Evolutionary conservation across 2,888 invertebrate genomes (phyloP).

Genomic region (Ceriagrion tenellum): DNA sequence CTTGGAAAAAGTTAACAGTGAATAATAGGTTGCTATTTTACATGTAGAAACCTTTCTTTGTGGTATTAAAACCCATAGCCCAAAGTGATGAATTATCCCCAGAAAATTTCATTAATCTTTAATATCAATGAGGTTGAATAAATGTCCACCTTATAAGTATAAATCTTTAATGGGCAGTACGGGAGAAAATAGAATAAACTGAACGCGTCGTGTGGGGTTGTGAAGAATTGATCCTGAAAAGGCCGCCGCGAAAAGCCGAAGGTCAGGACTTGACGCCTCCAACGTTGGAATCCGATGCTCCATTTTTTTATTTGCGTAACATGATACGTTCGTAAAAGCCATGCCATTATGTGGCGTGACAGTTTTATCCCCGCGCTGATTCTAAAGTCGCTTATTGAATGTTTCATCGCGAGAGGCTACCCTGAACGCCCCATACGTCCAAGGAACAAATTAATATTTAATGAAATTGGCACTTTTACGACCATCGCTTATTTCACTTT

Average conservation of each 20-base stretch:
- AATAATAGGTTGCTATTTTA: too few relatives aligned
- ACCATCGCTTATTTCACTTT: neutral
- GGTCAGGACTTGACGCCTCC: neutral
- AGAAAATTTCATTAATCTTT: too few relatives aligned
- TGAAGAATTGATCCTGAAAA: neutral
- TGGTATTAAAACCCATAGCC: too few relatives aligned
- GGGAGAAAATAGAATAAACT: neutral
- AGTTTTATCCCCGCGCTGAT: neutral
- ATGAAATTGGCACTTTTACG: constrained; percentile 2
- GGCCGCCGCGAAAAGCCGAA: neutral
- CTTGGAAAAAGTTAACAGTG: too few relatives aligned
- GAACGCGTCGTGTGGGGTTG: neutral
- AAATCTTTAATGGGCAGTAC: neutral
- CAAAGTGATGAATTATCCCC: too few relatives aligned
- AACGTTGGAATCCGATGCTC: neutral
- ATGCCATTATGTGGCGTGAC: neutral
- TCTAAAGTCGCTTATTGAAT: neutral
- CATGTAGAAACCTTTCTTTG: too few relatives aligned
- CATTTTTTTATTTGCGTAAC: neutral
- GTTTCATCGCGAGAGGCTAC: neutral
- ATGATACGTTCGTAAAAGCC: neutral
- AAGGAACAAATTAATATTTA: constrained; percentile 6
- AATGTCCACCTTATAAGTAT: neutral
- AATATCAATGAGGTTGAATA: too few relatives aligned
- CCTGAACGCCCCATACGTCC: neutral